Base-by-base conservation (phyloP, 2,113 vertebrate genomes). In the Camelus bactrianus region DNA sequence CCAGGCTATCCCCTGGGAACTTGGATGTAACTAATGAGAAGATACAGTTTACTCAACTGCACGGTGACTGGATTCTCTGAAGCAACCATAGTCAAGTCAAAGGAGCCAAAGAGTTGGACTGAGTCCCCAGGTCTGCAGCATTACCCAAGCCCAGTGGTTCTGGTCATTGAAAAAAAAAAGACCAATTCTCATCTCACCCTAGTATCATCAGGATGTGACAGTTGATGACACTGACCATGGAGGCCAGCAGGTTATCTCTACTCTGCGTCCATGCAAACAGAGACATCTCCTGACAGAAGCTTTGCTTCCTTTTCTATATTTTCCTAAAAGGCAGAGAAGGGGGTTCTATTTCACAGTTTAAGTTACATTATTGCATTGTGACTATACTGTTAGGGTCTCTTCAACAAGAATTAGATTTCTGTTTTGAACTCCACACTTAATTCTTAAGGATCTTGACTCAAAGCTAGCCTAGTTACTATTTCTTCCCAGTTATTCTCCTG, bases 21-120 rank as follows among this genome's bases (percentile, higher is more conserved):
- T 30, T 64, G 30, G 90, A 82, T 54, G n/a, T 58, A 93, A 94
- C n/a, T 79, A 84, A 83, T 58, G 52, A n/a, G 64, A 80, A 92
- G 65, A 75, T 42, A 11, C 14, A 30, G 79, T 87, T 92, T 76
- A 56, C n/a, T 75, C 56, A 76, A 72, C n/a, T 64, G 32, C 22
- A 38, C 20, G 20, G 17, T 69, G 46, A 93, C 65, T 62, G 26
- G 42, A 69, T 42, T 64, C 5, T 81, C 48, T 96, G 83, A 92
- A 92, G 90, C 22, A 79, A 86, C 62, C 10, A 62, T 2, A 89
- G 32, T 82, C 30, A 73, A 69, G 35, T 42, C 88, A 73, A 79
- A 52, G 56, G 62, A 73, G 32, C 56, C 46, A 83, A 46, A 64
- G 28, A 80, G 10, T 80, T 86, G 89, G 16, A 72, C 17, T 50